Evolutionary conservation across 2,888 invertebrate species (phyloP).

Genomic region (Lottia gigantea): DNA sequence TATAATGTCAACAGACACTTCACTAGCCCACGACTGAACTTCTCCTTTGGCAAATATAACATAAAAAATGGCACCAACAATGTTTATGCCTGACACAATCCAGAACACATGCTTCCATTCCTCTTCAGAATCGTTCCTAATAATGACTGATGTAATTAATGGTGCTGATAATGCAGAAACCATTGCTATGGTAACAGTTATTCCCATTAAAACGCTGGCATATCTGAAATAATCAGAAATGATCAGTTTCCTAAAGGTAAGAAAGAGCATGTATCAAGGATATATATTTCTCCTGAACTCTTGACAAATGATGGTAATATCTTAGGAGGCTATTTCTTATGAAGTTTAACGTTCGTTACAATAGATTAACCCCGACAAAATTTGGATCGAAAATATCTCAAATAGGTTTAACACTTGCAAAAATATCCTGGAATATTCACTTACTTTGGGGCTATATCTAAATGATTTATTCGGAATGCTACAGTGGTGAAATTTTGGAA

Average conservation of each 20-base stretch:
- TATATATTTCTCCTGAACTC: no score
- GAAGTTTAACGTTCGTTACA: no score
- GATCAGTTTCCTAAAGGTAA: no score
- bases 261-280: no score
- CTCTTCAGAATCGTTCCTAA: conserved; percentile 73
- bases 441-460: conserved; percentile 59
- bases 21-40: conserved; percentile 41
- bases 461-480: conserved; percentile 55
- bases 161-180: conserved; percentile 31
- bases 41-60: conserved; percentile 57
- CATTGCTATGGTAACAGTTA: conserved; percentile 30
- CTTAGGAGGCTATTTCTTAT: no score
- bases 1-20: neutral
- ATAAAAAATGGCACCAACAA: conserved; percentile 65
- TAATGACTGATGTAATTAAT: conserved; percentile 29
- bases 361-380: no score
- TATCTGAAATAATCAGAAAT: conserved; percentile 21
- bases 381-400: no score
- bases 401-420: no score
- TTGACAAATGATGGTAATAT: no score
- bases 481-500: conserved; percentile 34
- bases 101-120: conserved; percentile 89
- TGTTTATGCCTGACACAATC: conserved; percentile 76
- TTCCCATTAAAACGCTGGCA: conserved; percentile 35
- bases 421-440: neutral